Evolutionary conservation across 2,888 invertebrate genomes (phyloP), one percentile per base, ranked within the genome.

Genomic region (Choreutis nemorana): DNA sequence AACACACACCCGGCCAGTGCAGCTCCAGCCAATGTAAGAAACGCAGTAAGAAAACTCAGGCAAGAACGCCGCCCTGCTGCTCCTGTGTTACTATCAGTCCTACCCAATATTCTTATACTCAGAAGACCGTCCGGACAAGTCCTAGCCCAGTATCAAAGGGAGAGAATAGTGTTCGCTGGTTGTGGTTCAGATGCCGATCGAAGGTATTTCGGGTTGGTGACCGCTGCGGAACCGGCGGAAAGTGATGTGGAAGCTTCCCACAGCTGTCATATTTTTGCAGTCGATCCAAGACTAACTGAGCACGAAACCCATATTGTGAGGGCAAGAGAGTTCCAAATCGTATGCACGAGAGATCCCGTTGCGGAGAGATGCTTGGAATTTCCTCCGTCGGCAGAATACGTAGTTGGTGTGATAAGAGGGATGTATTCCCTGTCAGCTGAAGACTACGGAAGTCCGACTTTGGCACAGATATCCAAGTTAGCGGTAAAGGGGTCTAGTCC

Each of bases 261-360:
- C 54, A 94, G 96, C 29, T 96, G 97, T 53, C 97, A 97, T 64
- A 94, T 97, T 1, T 97, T 97, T 60, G 93, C 93, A 34, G 91
- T 95, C 5, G 95, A 97, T 55, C 87, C 93, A 0, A 89, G 94
- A 60, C 78, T 94, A 44, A 85, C 87, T 3, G 88, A 90, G 34
- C 97, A 97, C 56, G 83, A 83, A 14, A 83, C 86, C 23, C 97
- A 97, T 64, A 68, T 84, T 2, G 78, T 83, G n/a, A 87, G 89
- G 49, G 94, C 94, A 0, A 85, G 86, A 40, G 86, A 86, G 40
- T 97, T 97, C 65, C 89, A 90, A 41, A 87, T 97, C 32, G 83
- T 81, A n/a, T 96, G 95, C 55, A 91, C 91, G 0, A 79, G 84
- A 45, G 90, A 90, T 49, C 85, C 87, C 0, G 86, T 90, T 2